phyloP scores from a whole-genome alignment of 2,888 invertebrate species.

The Heliconius hortense region DNA sequence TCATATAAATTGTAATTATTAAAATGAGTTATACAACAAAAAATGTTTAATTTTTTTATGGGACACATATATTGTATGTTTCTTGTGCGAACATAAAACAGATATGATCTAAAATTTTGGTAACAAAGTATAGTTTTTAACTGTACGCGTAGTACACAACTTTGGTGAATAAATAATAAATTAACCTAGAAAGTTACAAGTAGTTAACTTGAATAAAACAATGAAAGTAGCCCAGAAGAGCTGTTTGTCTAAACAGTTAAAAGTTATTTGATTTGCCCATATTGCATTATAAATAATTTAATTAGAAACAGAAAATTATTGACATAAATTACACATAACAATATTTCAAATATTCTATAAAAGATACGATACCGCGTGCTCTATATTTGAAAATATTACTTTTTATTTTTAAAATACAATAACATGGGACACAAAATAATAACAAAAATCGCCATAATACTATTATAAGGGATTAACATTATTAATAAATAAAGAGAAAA shows the following conservation, averaged over 20 bases:
- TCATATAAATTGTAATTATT: too few species aligned
- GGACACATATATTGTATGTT: neutral
- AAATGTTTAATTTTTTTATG: neutral
- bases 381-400: neutral
- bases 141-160: slow-evolving; percentile 52
- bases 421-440: slow-evolving; percentile 1
- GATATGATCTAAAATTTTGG: slow-evolving; percentile 59
- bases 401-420: slow-evolving; percentile 10
- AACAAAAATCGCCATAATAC: neutral
- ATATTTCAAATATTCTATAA: neutral
- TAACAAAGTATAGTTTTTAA: slow-evolving; percentile 52
- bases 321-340: neutral
- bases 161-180: slow-evolving; percentile 69
- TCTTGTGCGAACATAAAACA: slow-evolving; percentile 36
- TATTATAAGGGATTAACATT: slow-evolving; percentile 17
- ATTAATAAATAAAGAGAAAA: slow-evolving; percentile 36
- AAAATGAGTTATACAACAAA: neutral
- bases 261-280: neutral
- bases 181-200: slow-evolving; percentile 72
- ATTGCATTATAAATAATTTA: neutral
- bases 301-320: neutral
- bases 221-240: slow-evolving; percentile 62
- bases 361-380: neutral
- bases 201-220: slow-evolving; percentile 69
- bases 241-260: slow-evolving; percentile 69